Evolutionary conservation across 1,140 invertebrate species (phyloP).

Genomic region (Palaemon carinicauda): DNA sequence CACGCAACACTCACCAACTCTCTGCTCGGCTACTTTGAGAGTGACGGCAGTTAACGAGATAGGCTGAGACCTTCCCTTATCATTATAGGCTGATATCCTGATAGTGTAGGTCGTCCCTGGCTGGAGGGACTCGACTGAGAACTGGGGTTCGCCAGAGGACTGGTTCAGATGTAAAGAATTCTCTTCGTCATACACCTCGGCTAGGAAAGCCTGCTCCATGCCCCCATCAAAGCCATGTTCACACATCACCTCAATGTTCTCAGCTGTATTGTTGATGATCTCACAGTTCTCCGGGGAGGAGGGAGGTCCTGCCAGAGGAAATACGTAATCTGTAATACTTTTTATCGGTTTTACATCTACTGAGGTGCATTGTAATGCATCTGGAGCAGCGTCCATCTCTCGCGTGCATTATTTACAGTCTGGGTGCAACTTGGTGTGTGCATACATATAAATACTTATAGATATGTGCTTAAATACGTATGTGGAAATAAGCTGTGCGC

Average conservation of each 20-base stretch:
- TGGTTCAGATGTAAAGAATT: slow-evolving; percentile 51
- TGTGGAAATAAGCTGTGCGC: not conserved
- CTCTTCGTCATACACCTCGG: slow-evolving; percentile 71
- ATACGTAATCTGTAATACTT: no score
- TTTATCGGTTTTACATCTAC: no score
- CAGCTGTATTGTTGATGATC: slow-evolving; percentile 84
- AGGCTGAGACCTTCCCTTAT: slow-evolving; percentile 78
- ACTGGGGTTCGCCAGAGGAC: slow-evolving; percentile 58
- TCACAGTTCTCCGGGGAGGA: slow-evolving; percentile 84
- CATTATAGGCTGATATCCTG: slow-evolving; percentile 78
- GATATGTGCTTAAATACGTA: not conserved
- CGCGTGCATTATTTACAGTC: not conserved
- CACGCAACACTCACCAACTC: slow-evolving; percentile 73
- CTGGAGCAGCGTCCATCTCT: not conserved
- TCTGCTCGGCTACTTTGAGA: slow-evolving; percentile 80
- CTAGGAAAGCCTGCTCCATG: slow-evolving; percentile 80
- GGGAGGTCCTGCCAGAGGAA: slow-evolving; percentile 70
- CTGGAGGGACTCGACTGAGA: slow-evolving; percentile 68
- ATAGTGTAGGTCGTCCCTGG: slow-evolving; percentile 76
- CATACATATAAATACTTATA: not conserved
- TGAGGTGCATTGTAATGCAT: no score
- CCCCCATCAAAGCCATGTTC: slow-evolving; percentile 84
- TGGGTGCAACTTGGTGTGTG: not conserved
- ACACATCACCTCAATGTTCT: slow-evolving; percentile 80
- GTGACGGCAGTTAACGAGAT: slow-evolving; percentile 78